Evolutionary conservation across 2,888 invertebrate genomes (phyloP).

Genomic region (Ichneumon xanthorius): DNA sequence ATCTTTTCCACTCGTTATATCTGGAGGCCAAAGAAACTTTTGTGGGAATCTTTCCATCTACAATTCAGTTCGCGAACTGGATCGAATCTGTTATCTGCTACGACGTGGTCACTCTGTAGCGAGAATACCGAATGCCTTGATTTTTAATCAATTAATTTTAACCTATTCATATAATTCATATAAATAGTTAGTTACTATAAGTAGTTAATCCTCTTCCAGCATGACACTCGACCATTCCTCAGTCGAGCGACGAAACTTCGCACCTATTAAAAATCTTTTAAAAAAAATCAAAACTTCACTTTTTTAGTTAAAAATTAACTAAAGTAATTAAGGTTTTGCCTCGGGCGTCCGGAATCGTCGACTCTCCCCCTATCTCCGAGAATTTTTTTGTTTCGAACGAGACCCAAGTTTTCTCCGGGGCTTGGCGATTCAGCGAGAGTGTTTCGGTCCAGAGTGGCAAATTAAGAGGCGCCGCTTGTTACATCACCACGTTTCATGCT

Average conservation of each 20-base stretch:
- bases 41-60: too few species aligned
- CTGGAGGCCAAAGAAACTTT: not conserved
- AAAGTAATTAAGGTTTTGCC: not conserved
- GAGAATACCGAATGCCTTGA: too few species aligned
- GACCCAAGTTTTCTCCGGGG: not conserved
- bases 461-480: slow-evolving; percentile 41
- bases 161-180: too few species aligned
- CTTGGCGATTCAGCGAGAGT: not conserved
- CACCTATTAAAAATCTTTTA: too few species aligned
- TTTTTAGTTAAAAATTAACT: too few species aligned
- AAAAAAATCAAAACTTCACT: too few species aligned
- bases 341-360: not conserved
- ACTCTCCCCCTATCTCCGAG: not conserved
- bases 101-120: not conserved
- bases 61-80: too few species aligned
- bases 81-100: not conserved
- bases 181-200: not conserved
- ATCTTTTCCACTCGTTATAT: too few species aligned
- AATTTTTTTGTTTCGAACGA: not conserved
- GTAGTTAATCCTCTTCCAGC: too few species aligned
- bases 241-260: too few species aligned
- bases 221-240: too few species aligned
- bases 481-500: slow-evolving; percentile 16
- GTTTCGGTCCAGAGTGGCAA: slow-evolving; percentile 23
- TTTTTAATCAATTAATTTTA: too few species aligned